Percentiles rank a stretch among this genome's conserved stretches.
These are phyloP conservation scores for Zophobas atratus DNA, from an alignment of 1,140 invertebrate species.

Conservation along the genomic window DNA sequence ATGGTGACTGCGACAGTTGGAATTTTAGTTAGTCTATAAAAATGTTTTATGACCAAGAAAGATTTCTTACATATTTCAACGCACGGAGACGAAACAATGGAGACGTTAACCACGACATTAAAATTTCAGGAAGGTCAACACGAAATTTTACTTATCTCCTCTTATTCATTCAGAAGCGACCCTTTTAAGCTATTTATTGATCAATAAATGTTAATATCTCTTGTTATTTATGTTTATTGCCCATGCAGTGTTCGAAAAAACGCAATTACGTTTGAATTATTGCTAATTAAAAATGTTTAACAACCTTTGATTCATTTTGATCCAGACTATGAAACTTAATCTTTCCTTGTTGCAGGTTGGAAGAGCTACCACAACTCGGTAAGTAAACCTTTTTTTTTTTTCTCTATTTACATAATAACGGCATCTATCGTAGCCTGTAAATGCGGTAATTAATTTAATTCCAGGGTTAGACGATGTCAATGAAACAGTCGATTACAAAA, in stretches of 20 bases:
- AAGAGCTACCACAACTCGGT: slow-evolving; percentile 18
- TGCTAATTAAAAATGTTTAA: slow-evolving; percentile 23
- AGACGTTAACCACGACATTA: slow-evolving; percentile 10
- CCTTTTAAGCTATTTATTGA: slow-evolving; percentile 13
- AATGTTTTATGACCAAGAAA: slow-evolving; percentile 31
- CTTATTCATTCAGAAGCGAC: slow-evolving; percentile 24
- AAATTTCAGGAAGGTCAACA: slow-evolving; percentile 17
- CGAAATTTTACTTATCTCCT: slow-evolving; percentile 10
- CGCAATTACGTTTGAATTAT: slow-evolving; percentile 17
- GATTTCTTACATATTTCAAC: slow-evolving; percentile 43
- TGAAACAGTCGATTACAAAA: slow-evolving; percentile 41
- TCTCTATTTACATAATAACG: slow-evolving; percentile 35
- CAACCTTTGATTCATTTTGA: slow-evolving; percentile 1
- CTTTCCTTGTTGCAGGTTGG: slow-evolving; percentile 11
- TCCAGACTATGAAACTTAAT: slow-evolving; percentile 1
- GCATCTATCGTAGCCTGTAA: slow-evolving; percentile 25
- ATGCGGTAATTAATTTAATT: slow-evolving; percentile 29
- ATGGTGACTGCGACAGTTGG: slow-evolving; percentile 36
- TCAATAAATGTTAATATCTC: slow-evolving; percentile 11
- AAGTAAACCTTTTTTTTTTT: slow-evolving; percentile 18
- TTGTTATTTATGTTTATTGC: slow-evolving; percentile 10
- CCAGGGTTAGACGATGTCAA: slow-evolving; percentile 31
- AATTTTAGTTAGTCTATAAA: slow-evolving; percentile 47
- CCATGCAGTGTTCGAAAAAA: slow-evolving; percentile 10
- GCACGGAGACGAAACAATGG: slow-evolving; percentile 21